A percentile compares a stretch with the other conserved stretches of the same genome.
Conservation (phyloP, 2,797 vertebrate species). For the Chiroxiphia lanceolata region DNA sequence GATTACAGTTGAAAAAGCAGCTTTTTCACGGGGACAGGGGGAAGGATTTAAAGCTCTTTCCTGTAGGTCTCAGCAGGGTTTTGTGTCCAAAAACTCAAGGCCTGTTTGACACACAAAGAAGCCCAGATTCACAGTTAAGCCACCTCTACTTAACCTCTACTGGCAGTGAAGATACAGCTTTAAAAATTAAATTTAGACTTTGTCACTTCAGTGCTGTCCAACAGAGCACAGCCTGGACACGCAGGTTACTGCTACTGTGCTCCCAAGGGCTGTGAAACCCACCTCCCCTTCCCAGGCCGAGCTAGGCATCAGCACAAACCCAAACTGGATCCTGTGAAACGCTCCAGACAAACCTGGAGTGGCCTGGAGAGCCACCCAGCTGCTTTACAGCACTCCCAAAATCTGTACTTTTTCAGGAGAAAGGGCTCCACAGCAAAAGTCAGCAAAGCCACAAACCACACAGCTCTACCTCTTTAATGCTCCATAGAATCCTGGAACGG, state of each 20-base stretch:
- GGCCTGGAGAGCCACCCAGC: not conserved
- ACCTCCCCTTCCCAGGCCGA: not conserved
- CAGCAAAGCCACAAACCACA: not conserved
- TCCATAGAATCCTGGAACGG: not conserved
- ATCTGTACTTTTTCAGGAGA: not conserved
- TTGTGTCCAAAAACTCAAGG: not conserved
- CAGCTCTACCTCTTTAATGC: not conserved
- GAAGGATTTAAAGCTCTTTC: not conserved
- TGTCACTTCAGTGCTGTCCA: not conserved
- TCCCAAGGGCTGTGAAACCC: fast-evolving
- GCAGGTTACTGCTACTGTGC: fast-evolving
- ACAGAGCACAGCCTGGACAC: not conserved
- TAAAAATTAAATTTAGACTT: not conserved
- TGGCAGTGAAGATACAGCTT: fast-evolving
- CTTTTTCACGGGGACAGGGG: not conserved
- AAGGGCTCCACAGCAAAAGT: not conserved
- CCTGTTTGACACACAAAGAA: not conserved
- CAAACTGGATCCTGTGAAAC: fast-evolving
- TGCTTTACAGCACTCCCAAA: not conserved
- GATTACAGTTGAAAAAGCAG: not conserved
- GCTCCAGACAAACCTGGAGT: fast-evolving
- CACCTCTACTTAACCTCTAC: not conserved
- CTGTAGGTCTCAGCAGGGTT: not conserved
- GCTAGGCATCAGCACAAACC: not conserved
- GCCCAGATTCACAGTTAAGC: not conserved